phyloP scores from a whole-genome alignment of 2,113 vertebrate genomes.

The Chauna torquata region DNA sequence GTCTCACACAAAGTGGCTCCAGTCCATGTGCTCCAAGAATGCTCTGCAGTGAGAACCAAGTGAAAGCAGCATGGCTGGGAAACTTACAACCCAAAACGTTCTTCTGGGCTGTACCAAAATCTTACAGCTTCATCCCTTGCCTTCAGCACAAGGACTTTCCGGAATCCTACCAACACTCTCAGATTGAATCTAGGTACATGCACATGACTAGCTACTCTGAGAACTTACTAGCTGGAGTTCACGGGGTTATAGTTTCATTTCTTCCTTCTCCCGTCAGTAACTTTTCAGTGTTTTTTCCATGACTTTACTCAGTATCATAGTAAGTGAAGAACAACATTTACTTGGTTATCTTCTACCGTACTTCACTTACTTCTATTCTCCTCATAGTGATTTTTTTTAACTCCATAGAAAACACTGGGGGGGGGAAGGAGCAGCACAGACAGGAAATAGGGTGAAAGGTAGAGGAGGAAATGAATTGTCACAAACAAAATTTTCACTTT shows the following conservation, averaged over 20 bases:
- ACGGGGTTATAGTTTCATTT: not conserved
- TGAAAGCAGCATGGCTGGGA: not conserved
- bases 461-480: not conserved
- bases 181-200: not conserved
- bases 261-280: not conserved
- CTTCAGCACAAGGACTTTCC: not conserved
- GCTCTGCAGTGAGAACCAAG: not conserved
- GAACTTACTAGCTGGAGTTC: not conserved
- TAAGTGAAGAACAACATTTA: not conserved
- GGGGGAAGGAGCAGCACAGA: not conserved
- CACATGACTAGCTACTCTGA: not conserved
- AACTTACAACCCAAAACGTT: not conserved
- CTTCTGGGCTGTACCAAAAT: not conserved
- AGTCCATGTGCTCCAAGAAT: not conserved
- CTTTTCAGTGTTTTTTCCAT: not conserved
- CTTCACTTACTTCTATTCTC: not conserved
- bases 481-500: not conserved
- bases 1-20: not conserved
- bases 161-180: not conserved
- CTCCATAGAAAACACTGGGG: not conserved
- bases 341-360: not conserved
- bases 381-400: rapidly evolving
- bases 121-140: not conserved
- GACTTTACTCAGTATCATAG: not conserved
- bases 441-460: not conserved